Evolutionary conservation across 2,888 invertebrate species (phyloP), one percentile per base, ranked within the genome.

Genomic region (Drosophila conformis): DNA sequence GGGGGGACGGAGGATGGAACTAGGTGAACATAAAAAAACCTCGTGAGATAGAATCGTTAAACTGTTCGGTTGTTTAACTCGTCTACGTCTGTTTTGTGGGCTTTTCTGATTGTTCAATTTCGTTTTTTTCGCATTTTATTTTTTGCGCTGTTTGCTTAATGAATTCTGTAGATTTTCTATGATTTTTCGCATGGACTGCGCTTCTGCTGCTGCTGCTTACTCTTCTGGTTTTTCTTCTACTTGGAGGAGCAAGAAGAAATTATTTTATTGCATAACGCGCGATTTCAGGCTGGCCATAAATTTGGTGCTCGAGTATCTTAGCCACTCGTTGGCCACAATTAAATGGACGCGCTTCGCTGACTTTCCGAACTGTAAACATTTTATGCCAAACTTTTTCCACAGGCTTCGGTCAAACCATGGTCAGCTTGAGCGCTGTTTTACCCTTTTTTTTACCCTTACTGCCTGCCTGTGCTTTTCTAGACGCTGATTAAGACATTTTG

Each of bases 251-350:
- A 67, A 70, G 58, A 54, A 80, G 82, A 78, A 87, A 81, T 76
- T 81, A 89, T 90, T 87, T 89, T 89, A 87, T 87, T 89, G 89
- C 80, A 90, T 89, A 89, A 90, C 80, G 82, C 83, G 89, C 87
- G 84, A 80, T 81, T 89, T 83, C 70, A 76, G 74, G 73, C 67
- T 66, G 87, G 84, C 72, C 81, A 76, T 89, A 89, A 89, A 87
- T 89, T 86, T 67, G 82, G 80, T 88, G 90, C 75, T 75, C 72
- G 78, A 82, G 83, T 90, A 87, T 80, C 75, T 76, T 80, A 61
- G 75, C 69, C 79, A 71, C 70, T 81, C 76, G 69, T 67, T 84
- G 77, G 78, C 76, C 82, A 87, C 87, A 87, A 87, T 83, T 89
- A 89, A 87, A 82, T 84, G 82, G 90, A 72, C 72, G 78, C 87